Conservation (phyloP, 2,797 vertebrate genomes). For the Sebastes taczanowskii region DNA sequence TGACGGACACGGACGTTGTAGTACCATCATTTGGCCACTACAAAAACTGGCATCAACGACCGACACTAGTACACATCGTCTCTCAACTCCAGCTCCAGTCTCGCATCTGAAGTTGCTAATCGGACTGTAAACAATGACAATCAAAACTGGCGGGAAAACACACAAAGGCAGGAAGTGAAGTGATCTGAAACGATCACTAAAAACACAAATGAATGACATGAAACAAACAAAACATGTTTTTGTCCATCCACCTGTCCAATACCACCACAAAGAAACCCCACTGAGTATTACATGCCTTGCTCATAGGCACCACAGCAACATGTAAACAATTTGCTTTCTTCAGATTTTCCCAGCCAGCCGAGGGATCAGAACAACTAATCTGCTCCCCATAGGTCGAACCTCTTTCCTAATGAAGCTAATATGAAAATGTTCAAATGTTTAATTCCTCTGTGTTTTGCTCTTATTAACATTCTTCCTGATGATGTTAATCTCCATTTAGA, state of each 20-base stretch:
- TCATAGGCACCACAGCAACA: not conserved
- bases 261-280: not conserved
- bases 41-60: too few species aligned
- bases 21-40: too few species aligned
- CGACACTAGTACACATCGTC: too few species aligned
- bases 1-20: too few species aligned
- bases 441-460: not conserved
- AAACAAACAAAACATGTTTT: too few species aligned
- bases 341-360: not conserved
- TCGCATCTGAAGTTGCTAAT: too few species aligned
- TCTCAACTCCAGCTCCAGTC: too few species aligned
- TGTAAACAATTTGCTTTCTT: not conserved
- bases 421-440: not conserved
- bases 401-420: not conserved
- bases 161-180: too few species aligned
- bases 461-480: not conserved
- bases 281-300: not conserved
- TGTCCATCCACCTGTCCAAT: not conserved
- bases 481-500: not conserved
- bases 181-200: too few species aligned
- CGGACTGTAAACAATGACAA: too few species aligned
- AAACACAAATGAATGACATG: too few species aligned
- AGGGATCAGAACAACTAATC: conserved; percentile 2
- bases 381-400: not conserved
- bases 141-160: too few species aligned